These are phyloP conservation scores for Lophius piscatorius DNA, from an alignment of 2,113 vertebrate genomes.

Conservation along the genomic window DNA sequence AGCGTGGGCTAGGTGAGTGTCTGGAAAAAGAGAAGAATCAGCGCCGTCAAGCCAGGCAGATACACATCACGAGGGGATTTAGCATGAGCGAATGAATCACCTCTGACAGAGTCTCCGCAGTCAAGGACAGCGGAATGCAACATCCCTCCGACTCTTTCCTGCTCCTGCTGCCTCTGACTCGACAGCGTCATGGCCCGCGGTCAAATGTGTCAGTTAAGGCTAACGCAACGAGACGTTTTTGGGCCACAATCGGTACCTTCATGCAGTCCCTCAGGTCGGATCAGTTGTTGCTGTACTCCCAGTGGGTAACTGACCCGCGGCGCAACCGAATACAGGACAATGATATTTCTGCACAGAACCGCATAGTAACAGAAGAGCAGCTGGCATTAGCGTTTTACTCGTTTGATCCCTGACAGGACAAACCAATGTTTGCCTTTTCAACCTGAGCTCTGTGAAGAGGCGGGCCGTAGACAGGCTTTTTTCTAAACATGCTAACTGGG, in stretches of 20 bases:
- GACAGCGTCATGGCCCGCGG: slow-evolving; percentile 34
- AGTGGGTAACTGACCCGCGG: slow-evolving; percentile 24
- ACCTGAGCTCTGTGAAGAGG: slow-evolving; percentile 7
- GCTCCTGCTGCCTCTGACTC: slow-evolving; percentile 30
- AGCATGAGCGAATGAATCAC: slow-evolving; percentile 43
- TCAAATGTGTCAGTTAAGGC: slow-evolving; percentile 37
- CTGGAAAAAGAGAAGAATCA: slow-evolving; percentile 50
- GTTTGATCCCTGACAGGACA: slow-evolving; percentile 16
- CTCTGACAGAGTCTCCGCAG: slow-evolving; percentile 30
- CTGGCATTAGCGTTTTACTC: slow-evolving; percentile 22
- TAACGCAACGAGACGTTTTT: slow-evolving; percentile 54
- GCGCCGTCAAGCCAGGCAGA: slow-evolving; percentile 42
- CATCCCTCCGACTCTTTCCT: slow-evolving; percentile 25
- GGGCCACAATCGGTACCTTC: slow-evolving; percentile 38
- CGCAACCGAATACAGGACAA: slow-evolving; percentile 18
- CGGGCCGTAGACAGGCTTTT: not conserved
- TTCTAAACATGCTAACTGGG: too few relatives aligned
- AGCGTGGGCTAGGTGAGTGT: slow-evolving; percentile 35
- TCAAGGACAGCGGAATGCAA: slow-evolving; percentile 41
- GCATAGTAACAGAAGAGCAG: slow-evolving; percentile 21
- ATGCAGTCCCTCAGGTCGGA: slow-evolving; percentile 33
- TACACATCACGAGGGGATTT: slow-evolving; percentile 39
- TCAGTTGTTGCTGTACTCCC: slow-evolving; percentile 9
- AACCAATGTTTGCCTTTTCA: slow-evolving; percentile 33
- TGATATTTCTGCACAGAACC: slow-evolving; percentile 20